phyloP scores from a whole-genome alignment of 1,140 invertebrate genomes.

The Proales similis region DNA sequence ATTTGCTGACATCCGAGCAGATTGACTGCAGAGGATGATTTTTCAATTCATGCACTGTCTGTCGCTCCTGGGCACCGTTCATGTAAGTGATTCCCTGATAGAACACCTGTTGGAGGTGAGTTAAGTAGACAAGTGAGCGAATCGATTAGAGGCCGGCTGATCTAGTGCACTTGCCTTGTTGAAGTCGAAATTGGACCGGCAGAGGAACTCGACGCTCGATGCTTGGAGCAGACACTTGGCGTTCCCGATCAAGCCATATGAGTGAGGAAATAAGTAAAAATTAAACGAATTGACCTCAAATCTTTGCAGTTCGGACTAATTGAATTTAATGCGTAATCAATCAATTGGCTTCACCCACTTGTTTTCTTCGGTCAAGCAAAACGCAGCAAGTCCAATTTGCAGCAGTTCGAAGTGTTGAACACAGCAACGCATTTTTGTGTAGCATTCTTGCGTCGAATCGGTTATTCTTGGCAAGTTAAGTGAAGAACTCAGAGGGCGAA shows the following conservation, averaged over 20 bases:
- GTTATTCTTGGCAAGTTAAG: slow-evolving; percentile 6
- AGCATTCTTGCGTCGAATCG: slow-evolving; percentile 15
- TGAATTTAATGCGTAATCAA: not conserved
- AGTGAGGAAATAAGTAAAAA: slow-evolving; percentile 63
- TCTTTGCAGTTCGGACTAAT: slow-evolving; percentile 40
- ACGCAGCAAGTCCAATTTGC: slow-evolving; percentile 22
- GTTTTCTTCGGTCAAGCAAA: slow-evolving; percentile 26
- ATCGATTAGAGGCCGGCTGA: too few species aligned
- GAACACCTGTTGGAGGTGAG: slow-evolving; percentile 57
- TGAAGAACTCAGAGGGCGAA: too few species aligned
- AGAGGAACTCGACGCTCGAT: slow-evolving; percentile 61
- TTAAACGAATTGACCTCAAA: slow-evolving; percentile 61
- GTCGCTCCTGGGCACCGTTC: slow-evolving; percentile 55
- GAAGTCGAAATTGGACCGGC: slow-evolving; percentile 63
- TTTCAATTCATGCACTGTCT: slow-evolving; percentile 47
- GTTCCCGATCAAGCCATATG: slow-evolving; percentile 55
- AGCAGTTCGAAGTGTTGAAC: slow-evolving; percentile 20
- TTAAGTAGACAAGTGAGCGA: too few species aligned
- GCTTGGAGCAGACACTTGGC: slow-evolving; percentile 48
- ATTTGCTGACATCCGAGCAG: slow-evolving; percentile 47
- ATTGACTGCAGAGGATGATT: slow-evolving; percentile 44
- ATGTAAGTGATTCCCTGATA: slow-evolving; percentile 64
- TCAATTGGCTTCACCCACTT: not conserved
- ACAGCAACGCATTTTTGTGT: slow-evolving; percentile 6
- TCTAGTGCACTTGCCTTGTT: slow-evolving; percentile 69